A percentile compares a stretch with the other conserved stretches of the same genome.
Conservation (phyloP, 2,113 vertebrate species). For the Anolis sagrei region DNA sequence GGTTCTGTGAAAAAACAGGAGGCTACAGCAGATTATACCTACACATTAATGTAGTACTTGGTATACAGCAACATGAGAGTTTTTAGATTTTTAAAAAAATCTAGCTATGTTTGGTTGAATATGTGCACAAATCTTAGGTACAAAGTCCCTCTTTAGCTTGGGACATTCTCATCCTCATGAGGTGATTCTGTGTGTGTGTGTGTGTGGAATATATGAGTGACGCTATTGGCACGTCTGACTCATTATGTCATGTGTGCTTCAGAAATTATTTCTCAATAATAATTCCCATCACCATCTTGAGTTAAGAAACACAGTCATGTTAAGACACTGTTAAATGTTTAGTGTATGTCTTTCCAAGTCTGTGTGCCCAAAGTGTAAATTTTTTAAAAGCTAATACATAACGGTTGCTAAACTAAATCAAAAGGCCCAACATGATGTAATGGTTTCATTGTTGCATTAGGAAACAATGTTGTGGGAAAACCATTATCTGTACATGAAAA, state of each 20-base stretch:
- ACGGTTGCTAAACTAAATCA: conserved; percentile 37
- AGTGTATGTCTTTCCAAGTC: not conserved
- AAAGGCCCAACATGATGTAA: too few relatives aligned
- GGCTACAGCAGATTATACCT: too few relatives aligned
- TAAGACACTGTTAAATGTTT: conserved; percentile 22
- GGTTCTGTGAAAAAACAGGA: too few relatives aligned
- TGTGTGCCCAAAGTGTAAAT: not conserved
- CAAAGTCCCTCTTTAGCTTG: not conserved
- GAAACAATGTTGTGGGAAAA: too few relatives aligned
- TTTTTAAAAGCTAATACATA: not conserved
- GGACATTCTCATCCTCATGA: not conserved
- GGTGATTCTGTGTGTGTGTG: not conserved
- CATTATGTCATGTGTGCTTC: not conserved
- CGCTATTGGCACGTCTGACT: not conserved
- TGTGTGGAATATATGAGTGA: conserved; percentile 18
- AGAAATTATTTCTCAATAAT: conserved; percentile 32
- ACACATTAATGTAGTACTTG: too few relatives aligned
- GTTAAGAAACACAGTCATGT: not conserved
- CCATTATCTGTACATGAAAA: too few relatives aligned
- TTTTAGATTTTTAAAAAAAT: too few relatives aligned
- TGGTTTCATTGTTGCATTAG: conserved; percentile 12
- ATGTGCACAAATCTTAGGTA: too few relatives aligned
- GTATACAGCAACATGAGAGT: too few relatives aligned
- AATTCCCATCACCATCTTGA: conserved; percentile 18
- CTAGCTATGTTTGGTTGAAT: too few relatives aligned